Conservation (phyloP, 2,888 invertebrate species). For the Oegoconia quadripuncta region DNA sequence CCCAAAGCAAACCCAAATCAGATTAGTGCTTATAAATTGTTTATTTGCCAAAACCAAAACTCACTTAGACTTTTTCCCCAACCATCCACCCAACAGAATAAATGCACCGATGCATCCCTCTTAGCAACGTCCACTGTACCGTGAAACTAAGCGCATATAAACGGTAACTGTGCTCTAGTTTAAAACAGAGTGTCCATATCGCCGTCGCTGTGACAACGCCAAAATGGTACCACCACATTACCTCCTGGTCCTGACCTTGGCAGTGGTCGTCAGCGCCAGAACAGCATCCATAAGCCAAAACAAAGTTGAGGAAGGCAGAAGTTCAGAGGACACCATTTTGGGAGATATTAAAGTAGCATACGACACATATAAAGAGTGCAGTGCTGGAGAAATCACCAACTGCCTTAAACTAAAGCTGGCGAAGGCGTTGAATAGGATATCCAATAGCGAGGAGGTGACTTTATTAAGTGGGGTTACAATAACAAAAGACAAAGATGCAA, state of each 20-base stretch:
- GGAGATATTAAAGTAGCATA: constrained; percentile 86
- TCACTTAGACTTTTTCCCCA: constrained; percentile 22
- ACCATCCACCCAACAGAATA: constrained; percentile 53
- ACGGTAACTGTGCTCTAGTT: constrained; percentile 63
- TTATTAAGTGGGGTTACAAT: constrained; percentile 88
- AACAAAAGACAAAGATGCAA: constrained; percentile 80
- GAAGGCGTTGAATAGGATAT: constrained; percentile 86
- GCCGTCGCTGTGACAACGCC: constrained; percentile 59
- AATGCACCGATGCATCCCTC: constrained; percentile 74
- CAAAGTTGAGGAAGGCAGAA: constrained; percentile 58
- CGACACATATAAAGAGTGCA: constrained; percentile 90
- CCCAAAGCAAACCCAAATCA: too few species aligned
- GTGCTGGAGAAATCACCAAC: constrained; percentile 82
- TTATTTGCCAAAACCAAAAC: not conserved
- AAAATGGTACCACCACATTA: constrained; percentile 78
- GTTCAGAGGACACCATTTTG: constrained; percentile 71
- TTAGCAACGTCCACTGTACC: constrained; percentile 62
- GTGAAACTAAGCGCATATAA: constrained; percentile 76
- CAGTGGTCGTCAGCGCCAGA: constrained; percentile 71
- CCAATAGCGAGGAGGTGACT: constrained; percentile 83
- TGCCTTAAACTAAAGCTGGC: constrained; percentile 89
- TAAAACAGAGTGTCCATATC: constrained; percentile 64
- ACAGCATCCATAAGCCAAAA: constrained; percentile 73
- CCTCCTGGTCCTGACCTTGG: constrained; percentile 77
- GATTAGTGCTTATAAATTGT: not conserved